These are phyloP conservation scores for Drosophila tani DNA, from an alignment of 1,140 invertebrate genomes.

Conservation along the genomic window DNA sequence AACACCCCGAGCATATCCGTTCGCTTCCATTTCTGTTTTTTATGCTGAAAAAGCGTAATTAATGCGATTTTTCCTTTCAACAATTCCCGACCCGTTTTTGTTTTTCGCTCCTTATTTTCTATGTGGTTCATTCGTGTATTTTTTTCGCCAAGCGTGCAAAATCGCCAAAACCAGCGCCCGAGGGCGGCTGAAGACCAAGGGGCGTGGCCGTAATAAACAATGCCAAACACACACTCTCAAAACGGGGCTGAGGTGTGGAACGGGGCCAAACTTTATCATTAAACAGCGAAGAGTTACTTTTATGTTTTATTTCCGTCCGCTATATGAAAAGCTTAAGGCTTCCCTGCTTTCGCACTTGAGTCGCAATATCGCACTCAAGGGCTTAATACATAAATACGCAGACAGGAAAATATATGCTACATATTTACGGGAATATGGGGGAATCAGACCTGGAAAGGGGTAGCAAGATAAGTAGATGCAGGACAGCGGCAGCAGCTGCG, in stretches of 20 bases:
- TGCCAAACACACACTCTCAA: constrained; percentile 46
- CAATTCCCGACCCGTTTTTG: constrained; percentile 42
- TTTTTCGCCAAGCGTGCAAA: constrained; percentile 72
- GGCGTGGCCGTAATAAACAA: constrained; percentile 54
- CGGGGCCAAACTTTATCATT: constrained; percentile 71
- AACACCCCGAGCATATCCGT: constrained; percentile 56
- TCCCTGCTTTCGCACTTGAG: constrained; percentile 64
- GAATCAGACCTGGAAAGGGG: constrained; percentile 43
- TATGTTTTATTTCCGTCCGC: constrained; percentile 78
- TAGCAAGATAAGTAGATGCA: constrained; percentile 80
- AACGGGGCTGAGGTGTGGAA: not conserved
- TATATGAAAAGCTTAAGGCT: constrained; percentile 68
- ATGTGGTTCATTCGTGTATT: constrained; percentile 29
- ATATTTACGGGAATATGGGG: not conserved
- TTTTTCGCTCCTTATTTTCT: constrained; percentile 29
- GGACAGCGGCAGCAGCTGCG: constrained; percentile 70
- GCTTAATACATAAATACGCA: constrained; percentile 67
- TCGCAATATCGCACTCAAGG: constrained; percentile 79
- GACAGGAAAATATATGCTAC: constrained; percentile 13
- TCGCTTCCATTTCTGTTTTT: constrained; percentile 54
- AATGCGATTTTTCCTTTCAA: constrained; percentile 73
- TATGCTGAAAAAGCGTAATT: constrained; percentile 78
- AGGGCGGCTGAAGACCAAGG: constrained; percentile 30
- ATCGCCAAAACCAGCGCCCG: constrained; percentile 46
- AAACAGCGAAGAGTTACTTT: constrained; percentile 81